These are phyloP conservation scores for Podarcis siculus DNA, from an alignment of 2,797 vertebrate species.

Conservation along the genomic window DNA sequence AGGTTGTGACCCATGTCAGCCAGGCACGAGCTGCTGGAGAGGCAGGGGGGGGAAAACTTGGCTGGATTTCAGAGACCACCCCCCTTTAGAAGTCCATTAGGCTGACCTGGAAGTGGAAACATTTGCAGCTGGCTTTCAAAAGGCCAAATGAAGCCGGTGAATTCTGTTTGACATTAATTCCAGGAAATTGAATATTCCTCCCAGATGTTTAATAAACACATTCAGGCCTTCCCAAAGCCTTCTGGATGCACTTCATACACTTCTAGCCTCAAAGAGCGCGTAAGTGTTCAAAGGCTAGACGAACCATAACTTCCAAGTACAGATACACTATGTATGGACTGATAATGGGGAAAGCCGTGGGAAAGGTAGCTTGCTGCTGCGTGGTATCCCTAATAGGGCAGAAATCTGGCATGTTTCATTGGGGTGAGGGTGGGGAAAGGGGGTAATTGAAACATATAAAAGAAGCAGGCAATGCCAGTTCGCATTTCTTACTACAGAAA, in stretches of 20 bases:
- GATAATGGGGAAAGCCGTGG: background rate
- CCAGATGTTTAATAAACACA: slow-evolving; percentile 31
- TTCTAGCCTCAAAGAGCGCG: slow-evolving; percentile 16
- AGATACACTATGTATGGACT: background rate
- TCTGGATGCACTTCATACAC: slow-evolving; percentile 2
- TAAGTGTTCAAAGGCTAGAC: slow-evolving; percentile 1
- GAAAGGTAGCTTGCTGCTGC: background rate
- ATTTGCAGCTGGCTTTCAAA: background rate
- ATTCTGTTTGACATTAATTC: slow-evolving; percentile 23
- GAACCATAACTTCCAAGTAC: background rate
- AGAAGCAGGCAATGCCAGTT: background rate
- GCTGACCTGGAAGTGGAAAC: background rate
- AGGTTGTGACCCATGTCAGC: background rate
- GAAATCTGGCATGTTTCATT: background rate
- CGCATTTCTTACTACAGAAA: background rate
- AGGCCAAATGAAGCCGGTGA: background rate
- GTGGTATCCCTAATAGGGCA: too few relatives aligned
- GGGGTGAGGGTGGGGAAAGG: background rate
- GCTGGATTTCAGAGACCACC: background rate
- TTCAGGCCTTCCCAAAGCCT: background rate
- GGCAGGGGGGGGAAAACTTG: rapidly evolving
- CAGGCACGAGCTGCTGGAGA: background rate
- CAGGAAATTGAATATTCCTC: slow-evolving; percentile 28
- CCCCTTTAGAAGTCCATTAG: background rate
- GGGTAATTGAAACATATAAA: background rate